Base-by-base conservation (phyloP, 2,113 vertebrate species). In the Balaeniceps rex region DNA sequence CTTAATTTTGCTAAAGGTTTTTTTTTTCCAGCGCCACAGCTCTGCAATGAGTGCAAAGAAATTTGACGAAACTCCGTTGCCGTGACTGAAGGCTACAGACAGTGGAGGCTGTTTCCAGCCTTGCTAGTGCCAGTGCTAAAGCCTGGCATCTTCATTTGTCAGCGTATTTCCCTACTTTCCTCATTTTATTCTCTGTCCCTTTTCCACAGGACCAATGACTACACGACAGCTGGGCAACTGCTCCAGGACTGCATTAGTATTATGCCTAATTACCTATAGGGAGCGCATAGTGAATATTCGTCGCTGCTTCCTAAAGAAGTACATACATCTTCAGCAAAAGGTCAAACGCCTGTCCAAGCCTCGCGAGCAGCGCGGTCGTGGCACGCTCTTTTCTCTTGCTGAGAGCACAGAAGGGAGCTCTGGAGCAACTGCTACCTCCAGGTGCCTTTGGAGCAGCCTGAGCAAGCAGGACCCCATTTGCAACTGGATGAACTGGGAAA, bases 311-410 rank as follows among this genome's bases (percentile, higher is more conserved):
- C 86, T 10, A 5, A 76, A 76, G 65, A 46, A 89, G 77, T 74
- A 87, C 91, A 72, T 29, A 69, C 63, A 76, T 83, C 94, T 90
- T 74, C 93, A 88, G 93, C 44, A 68, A 76, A 95, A 95, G 87
- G 84, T 87, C 87, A 87, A 85, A 29, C 9, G 74, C 63, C 70
- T 42, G 70, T 79, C 95, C 90, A 49, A 79, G 93, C 65, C 49
- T 7, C 6, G 9, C 1, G 14, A 85, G 74, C 82, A 77, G 72
- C 18, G 2, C 0, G 3, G 51, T 36, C 14, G 9, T 13, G 26
- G 38, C 80, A 75, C 0, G 0, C 12, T 66, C 46, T 7, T 28
- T n/a, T 14, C 83, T 24, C 52, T 34, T 57, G 24, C 74, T 2
- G 14, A 47, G 87, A 72, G 84, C 65, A 40, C 77, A 65, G 60